A percentile compares a stretch with the other conserved stretches of the same genome.
Conservation (phyloP, 2,113 vertebrate genomes). For the Barnardius zonarius region DNA sequence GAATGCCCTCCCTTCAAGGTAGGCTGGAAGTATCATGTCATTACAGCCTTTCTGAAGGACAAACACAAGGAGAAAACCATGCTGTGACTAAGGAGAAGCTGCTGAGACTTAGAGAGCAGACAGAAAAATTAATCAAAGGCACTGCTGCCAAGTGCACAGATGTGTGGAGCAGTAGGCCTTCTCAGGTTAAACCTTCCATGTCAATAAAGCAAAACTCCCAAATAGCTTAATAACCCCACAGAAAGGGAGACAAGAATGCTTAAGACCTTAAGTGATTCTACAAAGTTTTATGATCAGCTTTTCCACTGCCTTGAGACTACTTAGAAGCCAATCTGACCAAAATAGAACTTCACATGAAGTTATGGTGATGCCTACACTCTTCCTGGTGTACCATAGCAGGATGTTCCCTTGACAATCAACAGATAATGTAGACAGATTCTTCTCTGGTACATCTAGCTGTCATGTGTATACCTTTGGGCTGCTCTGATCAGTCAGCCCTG, state of each 20-base stretch:
- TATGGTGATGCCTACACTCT: neutral
- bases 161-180: neutral
- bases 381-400: neutral
- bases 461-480: neutral
- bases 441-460: neutral
- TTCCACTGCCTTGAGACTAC: neutral
- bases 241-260: neutral
- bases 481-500: neutral
- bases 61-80: neutral
- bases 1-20: neutral
- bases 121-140: neutral
- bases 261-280: neutral
- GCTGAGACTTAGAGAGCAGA: neutral
- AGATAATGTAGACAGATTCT: neutral
- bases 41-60: constrained; percentile 1
- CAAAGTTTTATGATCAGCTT: neutral
- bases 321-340: neutral
- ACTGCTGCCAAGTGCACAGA: neutral
- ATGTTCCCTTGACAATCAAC: neutral
- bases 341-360: neutral
- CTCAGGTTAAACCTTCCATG: neutral
- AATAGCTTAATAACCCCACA: neutral
- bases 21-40: neutral
- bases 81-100: neutral
- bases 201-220: neutral